Evolutionary conservation across 1,140 invertebrate species (phyloP), one percentile per base, ranked within the genome.

Genomic region (Drosophila melanica): DNA sequence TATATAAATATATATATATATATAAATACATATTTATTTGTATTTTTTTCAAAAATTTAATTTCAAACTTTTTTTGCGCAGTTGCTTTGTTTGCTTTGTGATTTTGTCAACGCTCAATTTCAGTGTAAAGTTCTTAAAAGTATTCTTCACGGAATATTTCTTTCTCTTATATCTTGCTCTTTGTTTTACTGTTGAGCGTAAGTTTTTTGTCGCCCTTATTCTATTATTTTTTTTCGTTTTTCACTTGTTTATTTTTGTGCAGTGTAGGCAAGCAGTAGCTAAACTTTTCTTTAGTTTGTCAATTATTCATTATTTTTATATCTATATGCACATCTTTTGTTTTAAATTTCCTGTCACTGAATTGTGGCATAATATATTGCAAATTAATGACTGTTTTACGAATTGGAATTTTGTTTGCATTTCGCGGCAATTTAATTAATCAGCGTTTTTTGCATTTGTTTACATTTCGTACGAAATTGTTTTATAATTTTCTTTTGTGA

Each of bases 21-120:
- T 23, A 23, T 23, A 2, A 2, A 23, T 23, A 20, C 3, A 20
- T 20, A 3, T 23, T 23, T 23, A 23, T 48, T 39, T 58, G n/a
- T 69, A 53, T 45, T 63, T 54, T 54, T 16, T 14, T 27, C 27
- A n/a, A 62, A 74, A 80, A 80, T 77, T 85, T 77, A 64, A 85
- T 85, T 85, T 85, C 42, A 60, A 85, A 85, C 71, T 82, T 87
- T 76, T 73, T 42, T 11, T 30, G 71, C 57, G 71, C 79, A 72
- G 71, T 27, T 87, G 65, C 71, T 82, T 78, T 35, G 54, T 59
- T 41, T 55, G 64, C 51, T 58, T 74, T 63, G 63, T 71, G 59
- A 58, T 71, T 67, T 79, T 63, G 57, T 68, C 44, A 59, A 65
- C 74, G 77, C 68, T 85, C 69, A 75, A 81, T 87, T 89, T 79